Conservation (phyloP, 2,888 invertebrate genomes). For the Camptogramma bilineatum region DNA sequence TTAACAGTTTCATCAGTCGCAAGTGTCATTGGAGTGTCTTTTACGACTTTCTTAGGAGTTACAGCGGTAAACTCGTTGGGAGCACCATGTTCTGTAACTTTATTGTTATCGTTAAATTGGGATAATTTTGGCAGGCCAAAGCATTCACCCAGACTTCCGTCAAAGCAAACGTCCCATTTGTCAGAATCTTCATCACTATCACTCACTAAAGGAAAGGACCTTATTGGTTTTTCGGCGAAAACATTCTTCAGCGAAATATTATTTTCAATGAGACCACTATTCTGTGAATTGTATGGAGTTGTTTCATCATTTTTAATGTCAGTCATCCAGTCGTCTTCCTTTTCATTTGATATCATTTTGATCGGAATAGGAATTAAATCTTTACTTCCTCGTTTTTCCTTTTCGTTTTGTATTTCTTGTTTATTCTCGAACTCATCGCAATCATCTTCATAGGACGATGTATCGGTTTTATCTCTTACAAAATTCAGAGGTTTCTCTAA, state of each 20-base stretch:
- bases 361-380: slow-evolving; percentile 23
- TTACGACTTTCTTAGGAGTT: background rate
- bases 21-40: background rate
- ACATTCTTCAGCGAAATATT: slow-evolving; percentile 36
- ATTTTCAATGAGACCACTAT: background rate
- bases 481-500: slow-evolving; percentile 52
- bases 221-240: slow-evolving; percentile 51
- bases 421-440: slow-evolving; percentile 8
- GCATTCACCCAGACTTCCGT: slow-evolving; percentile 45
- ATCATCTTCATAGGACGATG: slow-evolving; percentile 33
- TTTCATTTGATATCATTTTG: slow-evolving; percentile 9
- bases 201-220: slow-evolving; percentile 63
- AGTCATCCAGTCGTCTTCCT: slow-evolving; percentile 10
- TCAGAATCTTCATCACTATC: slow-evolving; percentile 56
- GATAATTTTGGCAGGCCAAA: slow-evolving; percentile 12
- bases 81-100: background rate
- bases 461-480: slow-evolving; percentile 39
- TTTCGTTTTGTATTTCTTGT: background rate
- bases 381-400: slow-evolving; percentile 11
- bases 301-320: background rate
- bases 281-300: background rate
- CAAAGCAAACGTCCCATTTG: slow-evolving; percentile 59
- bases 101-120: slow-evolving; percentile 6
- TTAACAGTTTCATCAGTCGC: background rate
- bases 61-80: background rate